Evolutionary conservation across 2,888 invertebrate genomes (phyloP).

Genomic region (Oscheius sp.): DNA sequence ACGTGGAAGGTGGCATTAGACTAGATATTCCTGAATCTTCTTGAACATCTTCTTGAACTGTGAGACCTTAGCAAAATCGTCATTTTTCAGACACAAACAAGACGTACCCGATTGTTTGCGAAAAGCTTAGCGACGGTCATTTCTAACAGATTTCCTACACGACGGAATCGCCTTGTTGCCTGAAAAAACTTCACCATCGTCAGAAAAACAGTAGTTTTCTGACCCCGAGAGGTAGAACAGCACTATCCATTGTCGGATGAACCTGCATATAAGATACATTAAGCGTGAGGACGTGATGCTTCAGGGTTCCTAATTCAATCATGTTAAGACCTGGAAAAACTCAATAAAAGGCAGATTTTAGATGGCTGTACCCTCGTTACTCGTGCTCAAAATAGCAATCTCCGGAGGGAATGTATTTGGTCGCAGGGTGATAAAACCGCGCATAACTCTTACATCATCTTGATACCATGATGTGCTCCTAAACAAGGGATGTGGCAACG

Average conservation of each 20-base stretch:
- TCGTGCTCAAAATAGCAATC: constrained; percentile 70
- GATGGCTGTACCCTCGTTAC: constrained; percentile 64
- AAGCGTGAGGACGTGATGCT: constrained; percentile 70
- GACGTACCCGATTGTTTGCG: constrained; percentile 57
- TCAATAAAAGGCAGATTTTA: not conserved
- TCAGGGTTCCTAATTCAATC: constrained; percentile 70
- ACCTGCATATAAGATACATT: constrained; percentile 73
- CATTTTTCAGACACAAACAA: not conserved
- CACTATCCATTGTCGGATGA: constrained; percentile 70
- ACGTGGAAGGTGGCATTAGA: constrained; percentile 33
- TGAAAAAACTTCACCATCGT: constrained; percentile 40
- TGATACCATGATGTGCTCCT: constrained; percentile 66
- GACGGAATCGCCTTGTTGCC: constrained; percentile 69
- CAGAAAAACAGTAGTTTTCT: not conserved
- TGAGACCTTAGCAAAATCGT: constrained; percentile 53
- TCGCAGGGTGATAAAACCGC: constrained; percentile 71
- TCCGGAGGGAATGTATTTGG: constrained; percentile 72
- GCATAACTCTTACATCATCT: constrained; percentile 67
- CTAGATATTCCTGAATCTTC: constrained; percentile 65
- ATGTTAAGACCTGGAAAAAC: constrained; percentile 64
- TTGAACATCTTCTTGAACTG: constrained; percentile 73
- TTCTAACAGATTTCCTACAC: constrained; percentile 68
- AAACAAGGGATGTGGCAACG: constrained; percentile 20
- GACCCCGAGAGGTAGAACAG: constrained; percentile 69
- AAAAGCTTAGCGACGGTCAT: constrained; percentile 73